Evolutionary conservation across 2,797 vertebrate species (phyloP), one percentile per base, ranked within the genome.

Genomic region (Glyptemys insculpta): DNA sequence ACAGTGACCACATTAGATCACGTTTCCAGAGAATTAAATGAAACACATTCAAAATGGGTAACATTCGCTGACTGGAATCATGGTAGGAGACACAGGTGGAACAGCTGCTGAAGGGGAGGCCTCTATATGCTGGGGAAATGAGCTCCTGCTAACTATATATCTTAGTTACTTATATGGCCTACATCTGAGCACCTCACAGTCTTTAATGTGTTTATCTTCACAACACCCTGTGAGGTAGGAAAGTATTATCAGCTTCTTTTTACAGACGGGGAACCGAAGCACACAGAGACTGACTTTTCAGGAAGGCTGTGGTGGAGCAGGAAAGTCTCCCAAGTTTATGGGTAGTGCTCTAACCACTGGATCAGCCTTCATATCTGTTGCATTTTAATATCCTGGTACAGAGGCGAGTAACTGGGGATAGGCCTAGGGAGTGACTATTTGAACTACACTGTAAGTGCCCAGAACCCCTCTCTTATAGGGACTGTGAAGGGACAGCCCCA

Each of bases 401-500:
- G 41, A 44, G 72, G 23, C 4, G 23, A 44, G 11, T 74, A 27
- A 74, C 72, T 74, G 68, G 68, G 19, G 37, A 72, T 6, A 41
- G 72, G 41, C 25, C 41, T 27, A 47, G 25, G 37, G 72, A 76
- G 23, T 76, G 41, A 76, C 12, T 44, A 47, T 15, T 47, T 41
- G 41, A 47, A 44, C 72, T 44, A 3, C 12, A 47, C 41, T 25
- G 19, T 44, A 44, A 74, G 68, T 44, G 18, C 68, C 68, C 37
- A 21, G 21, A 86, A 88, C n/a, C 16, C 19, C 68, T 19, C 10
- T 72, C 68, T 10, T 41, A 12, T 12, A 6, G 9, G 21, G 68
- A 37, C 21, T 72, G 18, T 72, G 19, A 41, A 72, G 8, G 19
- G 6, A 8, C 25, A 74, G 52, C n/a, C 6, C 0, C 0, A 62